Evolutionary conservation across 2,797 vertebrate species (phyloP).

Genomic region (Bovichtus variegatus): DNA sequence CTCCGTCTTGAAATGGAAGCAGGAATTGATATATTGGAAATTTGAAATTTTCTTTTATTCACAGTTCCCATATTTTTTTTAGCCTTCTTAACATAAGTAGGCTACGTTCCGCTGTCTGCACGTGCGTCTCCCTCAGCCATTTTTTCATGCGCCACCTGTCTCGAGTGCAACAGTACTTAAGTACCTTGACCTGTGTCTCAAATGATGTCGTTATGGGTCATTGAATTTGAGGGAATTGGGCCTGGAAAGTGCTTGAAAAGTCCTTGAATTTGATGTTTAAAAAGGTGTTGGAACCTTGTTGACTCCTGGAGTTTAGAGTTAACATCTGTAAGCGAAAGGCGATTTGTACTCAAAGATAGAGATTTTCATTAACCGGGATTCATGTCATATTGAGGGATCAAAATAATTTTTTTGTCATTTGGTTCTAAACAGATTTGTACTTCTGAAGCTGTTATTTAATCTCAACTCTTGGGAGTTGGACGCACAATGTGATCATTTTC

Average conservation of each 20-base stretch:
- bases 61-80: no score
- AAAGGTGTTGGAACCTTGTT: no score
- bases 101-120: no score
- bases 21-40: constrained; percentile 27
- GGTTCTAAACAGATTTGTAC: neutral
- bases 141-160: no score
- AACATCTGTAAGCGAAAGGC: neutral
- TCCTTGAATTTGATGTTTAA: no score
- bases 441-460: neutral
- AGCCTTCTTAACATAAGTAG: no score
- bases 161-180: no score
- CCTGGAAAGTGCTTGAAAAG: no score
- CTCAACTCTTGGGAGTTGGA: neutral
- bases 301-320: neutral
- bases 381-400: neutral
- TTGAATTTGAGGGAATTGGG: no score
- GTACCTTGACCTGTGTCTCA: no score
- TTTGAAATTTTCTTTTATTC: constrained; percentile 24
- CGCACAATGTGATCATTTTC: neutral
- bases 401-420: neutral
- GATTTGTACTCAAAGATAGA: neutral
- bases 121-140: no score
- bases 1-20: neutral
- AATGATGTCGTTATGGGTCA: no score
- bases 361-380: neutral